Conservation (phyloP, 1,140 invertebrate genomes). For the Stegodyphus dumicola region DNA sequence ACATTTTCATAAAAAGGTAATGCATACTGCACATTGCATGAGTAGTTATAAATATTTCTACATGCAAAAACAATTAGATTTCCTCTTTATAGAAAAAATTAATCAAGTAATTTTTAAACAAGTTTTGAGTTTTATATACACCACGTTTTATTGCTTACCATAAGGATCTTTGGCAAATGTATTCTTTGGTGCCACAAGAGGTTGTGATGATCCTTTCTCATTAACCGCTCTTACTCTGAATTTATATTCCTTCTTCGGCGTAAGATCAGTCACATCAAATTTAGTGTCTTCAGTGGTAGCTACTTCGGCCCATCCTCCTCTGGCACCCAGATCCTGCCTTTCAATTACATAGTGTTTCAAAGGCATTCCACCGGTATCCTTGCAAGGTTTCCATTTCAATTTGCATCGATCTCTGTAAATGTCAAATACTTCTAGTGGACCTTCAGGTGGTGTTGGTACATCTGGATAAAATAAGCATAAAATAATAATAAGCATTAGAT, state of each 20-base stretch:
- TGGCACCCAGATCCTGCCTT: conserved; percentile 81
- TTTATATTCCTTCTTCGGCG: conserved; percentile 89
- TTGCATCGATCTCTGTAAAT: conserved; percentile 92
- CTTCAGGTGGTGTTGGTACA: conserved; percentile 85
- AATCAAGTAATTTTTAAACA: too few relatives aligned
- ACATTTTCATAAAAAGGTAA: too few relatives aligned
- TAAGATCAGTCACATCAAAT: conserved; percentile 88
- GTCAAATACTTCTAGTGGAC: conserved; percentile 90
- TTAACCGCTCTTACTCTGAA: conserved; percentile 97
- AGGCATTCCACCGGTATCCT: conserved; percentile 92
- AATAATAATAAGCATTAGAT: too few relatives aligned
- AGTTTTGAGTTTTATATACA: background rate
- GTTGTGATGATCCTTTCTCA: conserved; percentile 81
- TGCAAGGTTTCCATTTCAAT: conserved; percentile 89
- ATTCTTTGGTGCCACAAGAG: conserved; percentile 84
- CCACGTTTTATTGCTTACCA: conserved; percentile 65
- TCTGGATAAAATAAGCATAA: conserved; percentile 62
- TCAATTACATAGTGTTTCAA: conserved; percentile 94
- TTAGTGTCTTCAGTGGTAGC: conserved; percentile 75
- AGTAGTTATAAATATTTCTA: too few relatives aligned
- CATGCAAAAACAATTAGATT: too few relatives aligned
- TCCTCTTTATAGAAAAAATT: too few relatives aligned
- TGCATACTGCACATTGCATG: too few relatives aligned
- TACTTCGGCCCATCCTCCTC: conserved; percentile 86
- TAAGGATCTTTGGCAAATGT: conserved; percentile 97